Evolutionary conservation across 2,797 vertebrate species (phyloP), one percentile per base, ranked within the genome.

Genomic region (Malurus leucopterus): DNA sequence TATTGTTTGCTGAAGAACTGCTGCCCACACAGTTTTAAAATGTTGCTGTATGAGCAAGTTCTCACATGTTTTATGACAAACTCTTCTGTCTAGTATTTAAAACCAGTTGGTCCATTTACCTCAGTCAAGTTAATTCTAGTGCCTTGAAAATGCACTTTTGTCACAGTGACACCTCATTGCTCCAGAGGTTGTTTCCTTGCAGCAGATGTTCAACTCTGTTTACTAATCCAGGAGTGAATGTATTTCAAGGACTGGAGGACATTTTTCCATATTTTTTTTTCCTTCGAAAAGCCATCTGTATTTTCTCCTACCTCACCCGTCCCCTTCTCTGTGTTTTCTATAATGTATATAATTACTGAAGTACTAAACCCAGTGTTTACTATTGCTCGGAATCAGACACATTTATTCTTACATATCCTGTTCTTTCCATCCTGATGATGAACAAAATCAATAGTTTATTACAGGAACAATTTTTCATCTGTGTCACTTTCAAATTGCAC

Each of bases 371-470:
- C 27, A 36, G 40, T 59, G 57, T 67, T 92, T 65, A 58, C 47
- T 70, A 15, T 73, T 90, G 32, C 53, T 71, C 53, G 68, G 34
- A 71, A 49, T 80, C 76, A 81, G 62, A 74, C 55, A 20, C 92
- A 53, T 29, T 88, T 84, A 75, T 80, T 54, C 74, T 86, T 89
- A 77, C 40, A 83, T 86, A 82, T 84, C 92, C 87, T 91, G 50
- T 87, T 94, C 73, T 93, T 92, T 72, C 84, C 55, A 53, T 49
- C 62, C 40, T 70, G 72, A 76, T 85, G 43, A 38, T 65, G 76
- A 58, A 19, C 49, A 62, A 92, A 94, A 96, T 95, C 95, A 91
- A 95, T 94, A 95, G 38, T 93, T 95, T 95, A 95, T 95, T 94
- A 67, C 93, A 96, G 92, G 88, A 96, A 92, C 36, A 91, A 92